Evolutionary conservation across 2,797 vertebrate species (phyloP).

Genomic region (Muscicapa striata): DNA sequence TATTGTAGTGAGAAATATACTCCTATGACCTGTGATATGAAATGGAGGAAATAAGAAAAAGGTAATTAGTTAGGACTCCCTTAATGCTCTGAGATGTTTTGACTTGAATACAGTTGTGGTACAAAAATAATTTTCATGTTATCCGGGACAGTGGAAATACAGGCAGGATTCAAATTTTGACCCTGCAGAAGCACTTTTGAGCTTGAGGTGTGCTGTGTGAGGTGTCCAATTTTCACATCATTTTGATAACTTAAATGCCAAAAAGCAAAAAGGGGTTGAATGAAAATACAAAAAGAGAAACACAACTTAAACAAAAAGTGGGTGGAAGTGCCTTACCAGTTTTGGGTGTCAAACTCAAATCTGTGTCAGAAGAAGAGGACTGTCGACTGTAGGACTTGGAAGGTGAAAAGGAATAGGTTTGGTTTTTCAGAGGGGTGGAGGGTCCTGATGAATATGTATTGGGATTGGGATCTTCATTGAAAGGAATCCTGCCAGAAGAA

Average conservation of each 20-base stretch:
- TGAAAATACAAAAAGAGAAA: slow-evolving; percentile 71
- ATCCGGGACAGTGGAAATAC: background rate
- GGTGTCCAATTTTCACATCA: slow-evolving; percentile 48
- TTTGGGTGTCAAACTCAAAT: slow-evolving; percentile 95
- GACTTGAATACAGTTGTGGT: background rate
- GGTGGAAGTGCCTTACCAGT: slow-evolving; percentile 88
- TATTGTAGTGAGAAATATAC: background rate
- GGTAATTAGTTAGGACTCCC: slow-evolving; percentile 5
- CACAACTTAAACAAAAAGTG: slow-evolving; percentile 72
- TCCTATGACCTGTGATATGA: slow-evolving; percentile 48
- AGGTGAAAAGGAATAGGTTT: slow-evolving; percentile 94
- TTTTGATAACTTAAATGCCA: slow-evolving; percentile 71
- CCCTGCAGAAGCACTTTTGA: slow-evolving; percentile 9
- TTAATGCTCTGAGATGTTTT: background rate
- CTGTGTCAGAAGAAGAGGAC: slow-evolving; percentile 94
- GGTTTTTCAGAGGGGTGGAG: slow-evolving; percentile 99
- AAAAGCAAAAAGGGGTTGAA: slow-evolving; percentile 67
- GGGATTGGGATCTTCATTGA: slow-evolving; percentile 97
- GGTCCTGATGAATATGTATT: slow-evolving; percentile 95
- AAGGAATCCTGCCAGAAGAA: slow-evolving; percentile 98
- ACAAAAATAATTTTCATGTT: background rate
- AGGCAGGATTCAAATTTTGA: background rate
- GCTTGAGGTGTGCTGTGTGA: slow-evolving; percentile 14
- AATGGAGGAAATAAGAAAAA: slow-evolving; percentile 71
- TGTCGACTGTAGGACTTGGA: slow-evolving; percentile 93